Percentiles rank a stretch among this genome's conserved stretches.
phyloP scores from a whole-genome alignment of 2,888 invertebrate genomes.

The Xestia sexstrigata region DNA sequence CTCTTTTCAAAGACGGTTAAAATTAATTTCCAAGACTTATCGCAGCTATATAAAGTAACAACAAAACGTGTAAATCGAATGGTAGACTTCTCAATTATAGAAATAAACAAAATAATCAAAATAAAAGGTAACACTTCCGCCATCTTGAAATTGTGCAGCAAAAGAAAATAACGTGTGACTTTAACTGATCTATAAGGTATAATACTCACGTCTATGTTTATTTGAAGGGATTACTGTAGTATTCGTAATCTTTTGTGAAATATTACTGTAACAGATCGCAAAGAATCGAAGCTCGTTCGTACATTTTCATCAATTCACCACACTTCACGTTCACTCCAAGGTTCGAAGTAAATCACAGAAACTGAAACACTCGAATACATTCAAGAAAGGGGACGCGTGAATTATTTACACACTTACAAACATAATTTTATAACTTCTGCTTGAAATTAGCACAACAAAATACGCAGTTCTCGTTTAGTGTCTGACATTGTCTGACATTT shows the following conservation, averaged over 20 bases:
- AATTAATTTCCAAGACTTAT: slow-evolving; percentile 33
- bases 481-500: slow-evolving; percentile 74
- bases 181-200: slow-evolving; percentile 28
- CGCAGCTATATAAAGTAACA: slow-evolving; percentile 38
- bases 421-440: slow-evolving; percentile 67
- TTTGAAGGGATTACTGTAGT: slow-evolving; percentile 43
- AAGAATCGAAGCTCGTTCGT: slow-evolving; percentile 60
- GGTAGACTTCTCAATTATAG: slow-evolving; percentile 53
- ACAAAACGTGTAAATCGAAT: slow-evolving; percentile 48
- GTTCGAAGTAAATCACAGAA: slow-evolving; percentile 51
- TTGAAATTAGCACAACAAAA: slow-evolving; percentile 76
- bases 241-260: slow-evolving; percentile 64
- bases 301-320: slow-evolving; percentile 42
- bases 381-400: slow-evolving; percentile 58
- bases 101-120: slow-evolving; percentile 75
- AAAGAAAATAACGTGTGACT: slow-evolving; percentile 45
- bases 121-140: slow-evolving; percentile 78
- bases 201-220: slow-evolving; percentile 81
- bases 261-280: slow-evolving; percentile 59
- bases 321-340: slow-evolving; percentile 42
- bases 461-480: slow-evolving; percentile 81
- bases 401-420: slow-evolving; percentile 72
- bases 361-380: slow-evolving; percentile 60
- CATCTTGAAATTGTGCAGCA: slow-evolving; percentile 79
- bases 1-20: slow-evolving; percentile 51